Base-by-base conservation (phyloP, 2,797 vertebrate species). In the Sus cebifrons region DNA sequence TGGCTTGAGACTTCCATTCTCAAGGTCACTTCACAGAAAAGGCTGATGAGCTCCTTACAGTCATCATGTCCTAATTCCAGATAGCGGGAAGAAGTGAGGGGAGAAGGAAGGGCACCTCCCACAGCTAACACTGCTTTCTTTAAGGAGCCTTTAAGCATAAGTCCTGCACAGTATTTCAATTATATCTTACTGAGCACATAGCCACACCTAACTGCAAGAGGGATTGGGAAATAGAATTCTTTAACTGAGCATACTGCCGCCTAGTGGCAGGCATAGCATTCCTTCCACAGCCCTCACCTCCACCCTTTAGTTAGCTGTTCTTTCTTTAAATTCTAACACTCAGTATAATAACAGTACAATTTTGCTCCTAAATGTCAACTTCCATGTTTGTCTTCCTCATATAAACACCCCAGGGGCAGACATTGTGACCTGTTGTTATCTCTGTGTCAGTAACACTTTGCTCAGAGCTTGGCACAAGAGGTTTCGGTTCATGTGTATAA, bases 21-120 rank as follows among this genome's bases (percentile, higher is more conserved):
- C 54, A 88, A 91, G 86, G 60, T 97, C 44, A 88, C 27, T 54
- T 94, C 56, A 75, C 52, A 18, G 79, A 86, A 96, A 95, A 91
- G 78, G 44, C 58, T 68, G 21, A 54, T 83, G 20, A 75, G 32
- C 6, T 88, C 25, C 20, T 32, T 44, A 44, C 4, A 85, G 4
- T 84, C 27, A 52, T 92, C 29, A 54, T 79, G 49, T 95, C 21
- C 62, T 91, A 83, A 75, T 94, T 97, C 36, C 83, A 58, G 18
- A 82, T 73, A 77, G 52, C 93, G 89, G 67, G 27, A 84, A 83
- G 21, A 25, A 79, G 12, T 84, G 79, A 87, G 56, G 25, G 16
- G 36, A 90, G 64, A 75, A 92, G 49, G 32, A 92, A 85, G 21
- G 78, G 23, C 8, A 52, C 7, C 49, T 82, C 67, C 21, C 8